Percentiles rank a stretch among this genome's conserved stretches.
Conservation (phyloP, 2,888 invertebrate genomes). For the Watsonalla cultraria region DNA sequence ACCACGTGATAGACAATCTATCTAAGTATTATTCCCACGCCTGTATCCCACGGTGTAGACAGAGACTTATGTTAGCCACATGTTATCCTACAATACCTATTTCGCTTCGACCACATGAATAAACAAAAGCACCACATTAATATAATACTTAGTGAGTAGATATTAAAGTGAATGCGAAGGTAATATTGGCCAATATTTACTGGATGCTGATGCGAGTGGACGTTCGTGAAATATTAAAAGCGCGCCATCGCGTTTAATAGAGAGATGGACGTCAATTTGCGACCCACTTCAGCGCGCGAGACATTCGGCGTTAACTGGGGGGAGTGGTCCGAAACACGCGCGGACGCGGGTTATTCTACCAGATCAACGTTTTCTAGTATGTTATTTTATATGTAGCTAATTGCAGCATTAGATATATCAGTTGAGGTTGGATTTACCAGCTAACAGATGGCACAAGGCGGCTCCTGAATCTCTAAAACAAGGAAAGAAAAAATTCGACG, state of each 20-base stretch:
- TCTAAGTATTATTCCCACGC: no score
- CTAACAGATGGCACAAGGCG: no score
- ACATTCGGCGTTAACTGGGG: conserved; percentile 22
- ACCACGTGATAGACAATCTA: no score
- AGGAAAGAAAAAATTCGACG: no score
- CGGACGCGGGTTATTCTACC: conserved; percentile 4
- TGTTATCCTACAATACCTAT: no score
- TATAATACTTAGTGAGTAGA: background rate
- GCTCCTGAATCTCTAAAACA: no score
- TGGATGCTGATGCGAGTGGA: conserved; percentile 26
- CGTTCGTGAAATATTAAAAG: conserved; percentile 45
- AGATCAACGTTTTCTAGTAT: background rate
- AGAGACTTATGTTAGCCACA: no score
- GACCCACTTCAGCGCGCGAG: conserved; percentile 45
- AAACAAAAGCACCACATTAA: background rate
- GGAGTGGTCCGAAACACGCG: conserved; percentile 8
- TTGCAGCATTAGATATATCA: no score
- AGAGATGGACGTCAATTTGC: conserved; percentile 52
- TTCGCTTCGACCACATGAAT: no score
- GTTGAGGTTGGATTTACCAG: no score
- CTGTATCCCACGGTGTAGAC: no score
- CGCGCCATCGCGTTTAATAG: conserved; percentile 45
- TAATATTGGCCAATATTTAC: conserved; percentile 18
- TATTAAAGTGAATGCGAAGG: background rate
- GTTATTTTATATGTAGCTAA: no score